Evolutionary conservation across 2,113 vertebrate genomes (phyloP), one percentile per base, ranked within the genome.

Genomic region (Malurus elegans): DNA sequence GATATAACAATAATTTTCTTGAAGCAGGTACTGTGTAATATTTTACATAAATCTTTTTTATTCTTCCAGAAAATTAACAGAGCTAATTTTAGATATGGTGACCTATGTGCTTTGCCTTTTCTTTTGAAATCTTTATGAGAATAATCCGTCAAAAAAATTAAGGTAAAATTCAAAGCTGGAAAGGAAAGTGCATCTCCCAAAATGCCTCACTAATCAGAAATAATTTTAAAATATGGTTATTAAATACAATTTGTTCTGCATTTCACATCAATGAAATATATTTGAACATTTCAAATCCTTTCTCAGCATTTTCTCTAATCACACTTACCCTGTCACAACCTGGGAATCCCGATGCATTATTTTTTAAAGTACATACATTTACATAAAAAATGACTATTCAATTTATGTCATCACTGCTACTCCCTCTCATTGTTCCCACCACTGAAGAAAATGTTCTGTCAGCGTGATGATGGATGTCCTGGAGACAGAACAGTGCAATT

Each of bases 1-100:
- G 51, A 64, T 85, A 95, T 94, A 91, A 89, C 38, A 95, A 48
- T 73, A 91, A 91, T 90, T 91, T 86, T 81, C 9, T 71, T 54
- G 78, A 76, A 88, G 64, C 24, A 86, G 60, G 53, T 89, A 90
- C 86, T 47, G 23, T 81, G 60, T 29, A 79, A 95, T 42, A 79
- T 79, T 94, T 97, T 91, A 75, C 57, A 95, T 96, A 54, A 92
- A 85, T 94, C 86, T 92, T 92, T 73, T 87, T 32, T 86, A 81
- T 94, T 96, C 88, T 90, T 94, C 50, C 62, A 88, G 42, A 24
- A 91, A 92, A 88, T 96, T 94, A 97, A 90, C 1, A 1, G 44
- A 94, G 60, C 58, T 97, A 95, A 93, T 92, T 98, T 86, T 38
- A 56, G 82, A 86, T 95, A 93, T 79, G 26, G 65, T 94, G 91